phyloP scores from a whole-genome alignment of 1,140 invertebrate species.

The Thereuonema tuberculata region DNA sequence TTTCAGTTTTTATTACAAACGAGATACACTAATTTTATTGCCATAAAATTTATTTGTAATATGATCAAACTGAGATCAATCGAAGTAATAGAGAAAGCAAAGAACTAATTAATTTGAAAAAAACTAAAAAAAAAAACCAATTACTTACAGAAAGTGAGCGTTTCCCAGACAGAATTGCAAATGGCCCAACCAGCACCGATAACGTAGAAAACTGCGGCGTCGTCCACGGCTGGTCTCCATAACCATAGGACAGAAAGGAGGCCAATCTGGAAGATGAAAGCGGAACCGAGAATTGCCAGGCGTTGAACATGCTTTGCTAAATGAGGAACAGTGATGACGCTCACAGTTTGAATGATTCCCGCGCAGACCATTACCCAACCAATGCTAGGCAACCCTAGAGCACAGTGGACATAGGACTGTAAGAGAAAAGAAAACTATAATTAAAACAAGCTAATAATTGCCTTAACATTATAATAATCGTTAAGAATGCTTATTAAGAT shows the following conservation, averaged over 20 bases:
- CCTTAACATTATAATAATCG: too few relatives aligned
- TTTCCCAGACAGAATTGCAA: constrained; percentile 36
- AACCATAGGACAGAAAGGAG: constrained; percentile 31
- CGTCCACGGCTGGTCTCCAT: constrained; percentile 29
- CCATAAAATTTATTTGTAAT: too few relatives aligned
- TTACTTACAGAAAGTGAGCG: constrained; percentile 35
- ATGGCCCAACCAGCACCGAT: constrained; percentile 32
- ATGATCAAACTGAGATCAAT: too few relatives aligned
- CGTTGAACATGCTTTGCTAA: constrained; percentile 31
- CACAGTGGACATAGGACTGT: constrained; percentile 33
- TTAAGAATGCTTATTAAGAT: too few relatives aligned
- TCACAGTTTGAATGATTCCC: constrained; percentile 29
- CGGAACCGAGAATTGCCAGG: constrained; percentile 27
- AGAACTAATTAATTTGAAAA: background rate
- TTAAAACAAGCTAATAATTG: too few relatives aligned
- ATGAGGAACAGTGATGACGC: constrained; percentile 28
- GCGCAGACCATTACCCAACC: constrained; percentile 32
- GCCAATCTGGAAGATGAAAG: constrained; percentile 31
- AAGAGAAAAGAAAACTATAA: constrained; percentile 10
- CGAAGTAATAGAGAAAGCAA: background rate
- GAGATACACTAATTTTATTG: too few relatives aligned
- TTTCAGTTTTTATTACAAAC: too few relatives aligned
- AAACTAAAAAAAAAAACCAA: background rate
- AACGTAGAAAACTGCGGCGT: constrained; percentile 35
- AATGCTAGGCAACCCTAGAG: constrained; percentile 30